Conservation (phyloP, 2,888 invertebrate species). For the Poecilus cupreus region DNA sequence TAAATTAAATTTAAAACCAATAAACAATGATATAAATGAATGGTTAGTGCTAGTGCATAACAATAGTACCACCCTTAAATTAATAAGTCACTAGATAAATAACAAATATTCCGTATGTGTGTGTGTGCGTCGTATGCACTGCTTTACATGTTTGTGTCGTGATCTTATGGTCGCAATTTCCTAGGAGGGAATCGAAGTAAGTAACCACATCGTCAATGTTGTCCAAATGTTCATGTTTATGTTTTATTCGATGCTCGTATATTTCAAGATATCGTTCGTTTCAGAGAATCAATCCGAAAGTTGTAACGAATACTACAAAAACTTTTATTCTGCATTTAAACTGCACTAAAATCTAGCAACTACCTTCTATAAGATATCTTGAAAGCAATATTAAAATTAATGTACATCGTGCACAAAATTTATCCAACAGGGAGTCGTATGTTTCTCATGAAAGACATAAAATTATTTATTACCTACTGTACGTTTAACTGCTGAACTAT, state of each 20-base stretch:
- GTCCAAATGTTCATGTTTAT: not conserved
- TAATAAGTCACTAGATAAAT: slow-evolving; percentile 15
- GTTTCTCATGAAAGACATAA: slow-evolving; percentile 10
- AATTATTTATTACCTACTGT: not conserved
- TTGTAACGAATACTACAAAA: not conserved
- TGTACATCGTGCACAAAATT: not conserved
- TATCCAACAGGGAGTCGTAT: slow-evolving; percentile 13
- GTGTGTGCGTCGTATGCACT: slow-evolving; percentile 67
- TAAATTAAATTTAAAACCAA: slow-evolving; percentile 34
- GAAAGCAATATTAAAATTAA: not conserved
- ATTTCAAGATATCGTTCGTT: not conserved
- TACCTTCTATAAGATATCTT: not conserved
- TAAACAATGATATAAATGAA: not conserved
- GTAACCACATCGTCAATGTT: slow-evolving; percentile 65
- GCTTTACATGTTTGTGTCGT: slow-evolving; percentile 70
- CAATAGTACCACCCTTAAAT: not conserved
- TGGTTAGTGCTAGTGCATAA: slow-evolving; percentile 35
- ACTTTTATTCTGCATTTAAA: not conserved
- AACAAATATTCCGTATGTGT: slow-evolving; percentile 13
- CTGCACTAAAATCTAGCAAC: too few species aligned
- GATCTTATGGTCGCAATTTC: slow-evolving; percentile 69
- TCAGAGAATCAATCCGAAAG: not conserved
- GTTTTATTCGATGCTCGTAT: too few species aligned
- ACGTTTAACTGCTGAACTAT: not conserved
- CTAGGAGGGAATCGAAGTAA: slow-evolving; percentile 75